Conservation (phyloP, 2,888 invertebrate genomes). For the Stictocephala bisonia region DNA sequence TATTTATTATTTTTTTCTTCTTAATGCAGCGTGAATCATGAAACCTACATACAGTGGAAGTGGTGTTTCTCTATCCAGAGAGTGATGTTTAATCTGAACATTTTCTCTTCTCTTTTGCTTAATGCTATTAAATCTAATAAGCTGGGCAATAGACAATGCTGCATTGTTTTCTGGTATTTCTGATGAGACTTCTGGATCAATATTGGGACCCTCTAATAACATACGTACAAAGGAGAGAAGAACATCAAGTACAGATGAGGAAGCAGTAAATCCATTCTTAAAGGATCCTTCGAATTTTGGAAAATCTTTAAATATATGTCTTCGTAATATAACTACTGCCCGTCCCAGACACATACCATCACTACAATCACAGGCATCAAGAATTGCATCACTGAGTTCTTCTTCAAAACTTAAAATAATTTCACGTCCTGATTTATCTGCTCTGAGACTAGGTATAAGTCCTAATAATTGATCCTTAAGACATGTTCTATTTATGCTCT, state of each 20-base stretch:
- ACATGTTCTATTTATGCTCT: neutral
- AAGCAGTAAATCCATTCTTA: neutral
- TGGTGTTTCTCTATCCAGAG: slow-evolving; percentile 3
- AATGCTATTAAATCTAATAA: neutral
- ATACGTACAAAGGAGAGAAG: neutral
- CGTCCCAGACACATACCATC: neutral
- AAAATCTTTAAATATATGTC: neutral
- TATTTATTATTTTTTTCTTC: neutral
- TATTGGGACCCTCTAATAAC: neutral
- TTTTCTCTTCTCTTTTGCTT: neutral
- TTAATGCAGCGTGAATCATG: neutral
- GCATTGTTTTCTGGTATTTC: neutral
- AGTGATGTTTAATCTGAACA: neutral
- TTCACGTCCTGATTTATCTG: neutral
- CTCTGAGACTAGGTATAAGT: neutral
- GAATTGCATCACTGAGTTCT: neutral
- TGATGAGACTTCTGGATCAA: neutral
- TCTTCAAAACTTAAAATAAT: slow-evolving; percentile 1
- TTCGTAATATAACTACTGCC: neutral
- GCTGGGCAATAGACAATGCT: neutral
- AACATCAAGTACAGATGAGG: neutral
- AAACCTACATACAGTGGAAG: neutral
- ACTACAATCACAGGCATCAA: neutral
- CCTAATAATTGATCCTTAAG: neutral
- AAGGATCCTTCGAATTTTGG: neutral